These are phyloP conservation scores for Semaprochilodus insignis DNA, from an alignment of 2,797 vertebrate genomes.

Conservation along the genomic window DNA sequence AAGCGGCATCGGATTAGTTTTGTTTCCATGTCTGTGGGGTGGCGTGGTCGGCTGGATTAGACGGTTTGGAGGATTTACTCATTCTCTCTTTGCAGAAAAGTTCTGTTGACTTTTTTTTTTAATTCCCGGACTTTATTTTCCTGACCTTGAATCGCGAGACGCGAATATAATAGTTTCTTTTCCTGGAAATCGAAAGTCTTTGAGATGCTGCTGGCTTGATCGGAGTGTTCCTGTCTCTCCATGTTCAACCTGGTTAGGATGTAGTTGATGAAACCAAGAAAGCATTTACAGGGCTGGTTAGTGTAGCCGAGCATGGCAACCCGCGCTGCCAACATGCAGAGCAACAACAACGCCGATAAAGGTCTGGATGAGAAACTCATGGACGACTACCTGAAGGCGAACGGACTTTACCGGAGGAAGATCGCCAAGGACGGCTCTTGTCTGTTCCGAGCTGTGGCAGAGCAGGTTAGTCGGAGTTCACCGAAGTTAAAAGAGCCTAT, in stretches of 20 bases:
- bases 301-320: slow-evolving; percentile 45
- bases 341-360: slow-evolving; percentile 57
- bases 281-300: not conserved
- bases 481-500: no score
- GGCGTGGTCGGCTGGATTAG: not conserved
- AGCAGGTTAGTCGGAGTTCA: slow-evolving; percentile 83
- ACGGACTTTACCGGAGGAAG: slow-evolving; percentile 88
- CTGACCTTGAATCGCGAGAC: no score
- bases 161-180: not conserved
- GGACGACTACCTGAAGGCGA: slow-evolving; percentile 84
- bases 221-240: not conserved
- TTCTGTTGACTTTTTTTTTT: not conserved
- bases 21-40: not conserved
- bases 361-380: slow-evolving; percentile 73
- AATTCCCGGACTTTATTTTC: no score
- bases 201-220: no score
- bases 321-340: slow-evolving; percentile 46
- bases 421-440: slow-evolving; percentile 96
- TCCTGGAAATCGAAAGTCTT: slow-evolving; percentile 31
- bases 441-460: slow-evolving; percentile 93
- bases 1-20: not conserved
- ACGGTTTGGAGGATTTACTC: no score
- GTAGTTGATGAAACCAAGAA: not conserved
- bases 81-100: not conserved
- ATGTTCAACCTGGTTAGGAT: not conserved